Evolutionary conservation across 2,888 invertebrate species (phyloP).

Genomic region (Nephrotoma flavescens): DNA sequence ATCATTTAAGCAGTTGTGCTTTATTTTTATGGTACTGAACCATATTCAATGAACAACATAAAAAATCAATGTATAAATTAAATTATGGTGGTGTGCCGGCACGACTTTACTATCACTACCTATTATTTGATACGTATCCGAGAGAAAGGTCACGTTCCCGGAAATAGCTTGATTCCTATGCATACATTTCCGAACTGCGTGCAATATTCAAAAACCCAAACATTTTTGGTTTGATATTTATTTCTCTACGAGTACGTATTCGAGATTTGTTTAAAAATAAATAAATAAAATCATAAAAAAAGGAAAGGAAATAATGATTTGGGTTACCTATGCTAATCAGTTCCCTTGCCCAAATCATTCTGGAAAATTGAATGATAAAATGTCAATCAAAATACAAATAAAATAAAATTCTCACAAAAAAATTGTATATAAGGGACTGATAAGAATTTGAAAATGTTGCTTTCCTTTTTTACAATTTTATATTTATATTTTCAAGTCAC

Average conservation of each 20-base stretch:
- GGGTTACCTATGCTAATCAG: background rate
- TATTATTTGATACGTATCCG: background rate
- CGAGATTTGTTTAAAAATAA: background rate
- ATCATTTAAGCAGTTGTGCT: background rate
- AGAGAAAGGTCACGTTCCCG: background rate
- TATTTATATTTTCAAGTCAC: background rate
- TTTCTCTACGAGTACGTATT: background rate
- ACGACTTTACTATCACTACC: background rate
- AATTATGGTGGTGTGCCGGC: background rate
- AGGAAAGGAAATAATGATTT: background rate
- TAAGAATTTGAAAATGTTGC: background rate
- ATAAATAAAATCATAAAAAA: background rate
- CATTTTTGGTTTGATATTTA: background rate
- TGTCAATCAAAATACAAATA: background rate
- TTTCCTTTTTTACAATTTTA: background rate
- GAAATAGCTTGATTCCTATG: background rate
- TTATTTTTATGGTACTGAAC: background rate
- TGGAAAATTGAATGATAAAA: background rate
- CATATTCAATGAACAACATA: background rate
- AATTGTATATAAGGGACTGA: background rate
- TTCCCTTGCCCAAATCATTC: background rate
- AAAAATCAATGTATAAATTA: background rate
- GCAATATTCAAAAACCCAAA: background rate
- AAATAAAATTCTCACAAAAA: background rate
- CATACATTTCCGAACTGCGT: background rate